Evolutionary conservation across 2,888 invertebrate genomes (phyloP).

Genomic region (Gerris lacustris): DNA sequence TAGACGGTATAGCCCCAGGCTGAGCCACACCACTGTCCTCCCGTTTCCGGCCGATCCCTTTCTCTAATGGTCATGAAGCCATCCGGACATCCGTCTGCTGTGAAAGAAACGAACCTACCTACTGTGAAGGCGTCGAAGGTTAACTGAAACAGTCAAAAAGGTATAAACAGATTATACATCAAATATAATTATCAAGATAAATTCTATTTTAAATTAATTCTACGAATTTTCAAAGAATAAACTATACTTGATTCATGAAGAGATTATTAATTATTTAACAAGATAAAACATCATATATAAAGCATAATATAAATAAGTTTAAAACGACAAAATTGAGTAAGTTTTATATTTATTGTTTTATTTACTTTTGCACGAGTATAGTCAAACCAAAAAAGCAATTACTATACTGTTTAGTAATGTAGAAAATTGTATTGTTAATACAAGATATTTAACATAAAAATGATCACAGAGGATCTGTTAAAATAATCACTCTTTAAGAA

Average conservation of each 20-base stretch:
- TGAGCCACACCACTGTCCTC: slow-evolving; percentile 72
- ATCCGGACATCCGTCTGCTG: slow-evolving; percentile 63
- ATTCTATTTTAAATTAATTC: slow-evolving; percentile 9
- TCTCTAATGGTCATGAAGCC: slow-evolving; percentile 71
- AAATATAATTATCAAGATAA: background rate
- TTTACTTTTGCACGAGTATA: no score
- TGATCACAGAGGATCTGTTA: no score
- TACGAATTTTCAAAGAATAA: background rate
- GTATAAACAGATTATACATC: background rate
- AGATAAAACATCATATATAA: no score
- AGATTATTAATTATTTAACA: no score
- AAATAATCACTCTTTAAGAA: no score
- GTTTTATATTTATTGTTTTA: no score
- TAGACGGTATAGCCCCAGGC: slow-evolving; percentile 76
- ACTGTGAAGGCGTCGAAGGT: slow-evolving; percentile 75
- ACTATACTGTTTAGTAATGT: no score
- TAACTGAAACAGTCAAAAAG: slow-evolving; percentile 45
- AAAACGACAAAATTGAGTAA: no score
- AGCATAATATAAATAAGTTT: no score
- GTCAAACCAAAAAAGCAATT: no score
- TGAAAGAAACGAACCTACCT: slow-evolving; percentile 66
- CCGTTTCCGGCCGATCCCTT: slow-evolving; percentile 54
- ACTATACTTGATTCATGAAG: background rate
- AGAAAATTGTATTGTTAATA: no score
- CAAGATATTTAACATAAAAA: no score